These are phyloP conservation scores for Drosophila biarmipes DNA, from an alignment of 1,140 invertebrate genomes.

Conservation along the genomic window DNA sequence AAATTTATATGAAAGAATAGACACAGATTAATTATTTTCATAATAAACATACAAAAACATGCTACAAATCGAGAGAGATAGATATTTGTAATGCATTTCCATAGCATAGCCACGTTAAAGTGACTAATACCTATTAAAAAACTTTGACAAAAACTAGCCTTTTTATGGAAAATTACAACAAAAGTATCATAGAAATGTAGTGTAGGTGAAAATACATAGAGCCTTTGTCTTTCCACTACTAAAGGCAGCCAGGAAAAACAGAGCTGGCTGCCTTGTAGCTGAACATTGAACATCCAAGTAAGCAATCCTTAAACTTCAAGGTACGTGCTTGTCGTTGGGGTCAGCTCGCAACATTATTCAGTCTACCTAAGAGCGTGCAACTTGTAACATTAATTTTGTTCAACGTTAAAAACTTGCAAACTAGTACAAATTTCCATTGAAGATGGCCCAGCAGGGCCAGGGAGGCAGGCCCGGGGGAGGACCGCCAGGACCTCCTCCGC, in stretches of 20 bases:
- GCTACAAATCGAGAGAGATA: neutral
- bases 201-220: too few relatives aligned
- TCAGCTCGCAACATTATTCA: slow-evolving; percentile 31
- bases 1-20: neutral
- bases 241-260: neutral
- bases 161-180: too few relatives aligned
- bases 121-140: too few relatives aligned
- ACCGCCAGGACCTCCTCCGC: slow-evolving; percentile 5
- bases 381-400: slow-evolving; percentile 10
- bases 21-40: too few relatives aligned
- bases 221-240: neutral
- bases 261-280: neutral
- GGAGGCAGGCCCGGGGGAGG: neutral
- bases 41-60: neutral
- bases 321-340: slow-evolving; percentile 31
- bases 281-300: slow-evolving; percentile 40
- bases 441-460: slow-evolving; percentile 20
- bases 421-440: neutral
- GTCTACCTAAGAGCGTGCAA: slow-evolving; percentile 6
- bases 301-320: slow-evolving; percentile 51
- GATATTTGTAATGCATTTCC: too few relatives aligned
- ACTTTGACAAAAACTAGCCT: too few relatives aligned
- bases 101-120: too few relatives aligned
- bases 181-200: too few relatives aligned
- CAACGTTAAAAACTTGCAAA: neutral